Conservation (phyloP, 2,113 vertebrate species). For the Neofelis nebulosa region DNA sequence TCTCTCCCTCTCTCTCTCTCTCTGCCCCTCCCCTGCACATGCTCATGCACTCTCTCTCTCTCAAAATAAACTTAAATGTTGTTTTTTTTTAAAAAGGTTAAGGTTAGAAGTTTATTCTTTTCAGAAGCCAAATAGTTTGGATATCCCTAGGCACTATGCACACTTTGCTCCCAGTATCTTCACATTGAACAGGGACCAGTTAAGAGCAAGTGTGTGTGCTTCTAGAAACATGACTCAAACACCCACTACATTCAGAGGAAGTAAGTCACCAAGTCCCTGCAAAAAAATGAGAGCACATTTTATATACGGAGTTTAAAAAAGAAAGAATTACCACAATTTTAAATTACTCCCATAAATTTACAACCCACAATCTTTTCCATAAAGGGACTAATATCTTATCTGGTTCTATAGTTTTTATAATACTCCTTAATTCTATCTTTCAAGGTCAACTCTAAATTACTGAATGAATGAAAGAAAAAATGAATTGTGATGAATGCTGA, state of each 20-base stretch:
- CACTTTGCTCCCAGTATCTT: too few species aligned
- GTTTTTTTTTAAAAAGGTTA: neutral
- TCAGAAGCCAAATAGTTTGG: neutral
- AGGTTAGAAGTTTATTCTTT: neutral
- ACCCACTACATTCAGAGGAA: neutral
- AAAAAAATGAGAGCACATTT: conserved; percentile 19
- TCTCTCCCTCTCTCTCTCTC: too few species aligned
- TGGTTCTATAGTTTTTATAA: neutral
- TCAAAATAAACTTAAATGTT: too few species aligned
- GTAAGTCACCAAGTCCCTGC: neutral
- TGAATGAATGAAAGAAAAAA: neutral
- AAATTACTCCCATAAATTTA: neutral
- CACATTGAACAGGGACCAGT: neutral
- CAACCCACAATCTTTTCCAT: neutral
- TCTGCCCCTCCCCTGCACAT: too few species aligned
- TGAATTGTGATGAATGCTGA: neutral
- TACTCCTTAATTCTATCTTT: neutral
- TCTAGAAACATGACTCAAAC: neutral
- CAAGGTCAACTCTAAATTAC: neutral
- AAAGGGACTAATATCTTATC: neutral
- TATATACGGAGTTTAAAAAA: neutral
- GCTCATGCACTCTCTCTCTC: too few species aligned
- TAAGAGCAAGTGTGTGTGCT: neutral
- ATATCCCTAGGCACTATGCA: neutral
- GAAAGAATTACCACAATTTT: neutral